A percentile compares a stretch with the other conserved stretches of the same genome.
phyloP scores from a whole-genome alignment of 2,797 vertebrate genomes.

The Aplochiton taeniatus region DNA sequence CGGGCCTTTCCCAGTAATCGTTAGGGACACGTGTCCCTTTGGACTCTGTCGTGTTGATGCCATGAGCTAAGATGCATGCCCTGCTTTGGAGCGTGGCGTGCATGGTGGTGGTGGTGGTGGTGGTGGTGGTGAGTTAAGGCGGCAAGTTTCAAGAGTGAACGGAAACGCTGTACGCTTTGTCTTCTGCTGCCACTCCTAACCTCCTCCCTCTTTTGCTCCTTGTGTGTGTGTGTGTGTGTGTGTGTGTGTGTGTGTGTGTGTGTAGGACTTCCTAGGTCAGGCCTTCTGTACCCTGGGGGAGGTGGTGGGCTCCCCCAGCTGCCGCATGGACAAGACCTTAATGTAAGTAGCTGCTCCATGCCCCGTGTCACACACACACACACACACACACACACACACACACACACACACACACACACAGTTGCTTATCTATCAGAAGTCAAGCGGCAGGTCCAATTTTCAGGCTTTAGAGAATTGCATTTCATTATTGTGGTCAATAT shows the following conservation, averaged over 20 bases:
- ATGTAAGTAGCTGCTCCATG: slow-evolving; percentile 78
- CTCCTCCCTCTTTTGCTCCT: background rate
- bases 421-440: background rate
- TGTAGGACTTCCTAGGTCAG: slow-evolving; percentile 96
- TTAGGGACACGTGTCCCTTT: slow-evolving; percentile 28
- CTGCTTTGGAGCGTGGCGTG: background rate
- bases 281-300: slow-evolving; percentile 95
- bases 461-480: too few species aligned
- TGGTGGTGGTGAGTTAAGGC: background rate
- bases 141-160: background rate
- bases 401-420: slow-evolving; percentile 11
- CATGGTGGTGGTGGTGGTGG: background rate
- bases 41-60: background rate
- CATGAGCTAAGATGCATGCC: background rate
- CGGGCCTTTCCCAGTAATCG: slow-evolving; percentile 35
- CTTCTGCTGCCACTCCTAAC: background rate
- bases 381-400: slow-evolving; percentile 2
- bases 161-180: background rate
- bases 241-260: slow-evolving; percentile 25
- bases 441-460: too few species aligned
- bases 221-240: slow-evolving; percentile 19
- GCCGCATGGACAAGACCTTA: slow-evolving; percentile 90
- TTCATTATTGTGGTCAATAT: slow-evolving; percentile 17
- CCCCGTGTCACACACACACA: background rate
- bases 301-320: slow-evolving; percentile 92